These are phyloP conservation scores for Xanthorhoe spadicearia DNA, from an alignment of 2,888 invertebrate species.

Conservation along the genomic window DNA sequence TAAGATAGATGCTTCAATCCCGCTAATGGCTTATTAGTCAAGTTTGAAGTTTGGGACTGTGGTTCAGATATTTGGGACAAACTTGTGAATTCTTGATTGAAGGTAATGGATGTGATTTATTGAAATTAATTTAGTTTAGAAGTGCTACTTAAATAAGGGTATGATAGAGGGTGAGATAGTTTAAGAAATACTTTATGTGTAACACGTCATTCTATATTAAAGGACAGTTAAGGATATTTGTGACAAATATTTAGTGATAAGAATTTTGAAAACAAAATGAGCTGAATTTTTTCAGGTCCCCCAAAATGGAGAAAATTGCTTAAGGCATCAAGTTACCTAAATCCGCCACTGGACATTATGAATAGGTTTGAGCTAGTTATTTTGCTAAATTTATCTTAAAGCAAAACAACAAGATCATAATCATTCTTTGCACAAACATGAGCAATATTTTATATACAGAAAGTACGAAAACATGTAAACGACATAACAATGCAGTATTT, in stretches of 20 bases:
- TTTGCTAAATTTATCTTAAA: too few relatives aligned
- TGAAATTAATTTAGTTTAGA: constrained; percentile 23
- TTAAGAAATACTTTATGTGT: not conserved
- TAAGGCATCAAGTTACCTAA: too few relatives aligned
- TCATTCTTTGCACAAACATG: not conserved
- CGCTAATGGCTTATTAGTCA: constrained; percentile 64
- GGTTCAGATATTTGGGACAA: constrained; percentile 39
- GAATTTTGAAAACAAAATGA: too few relatives aligned
- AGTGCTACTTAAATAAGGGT: not conserved
- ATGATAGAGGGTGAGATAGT: not conserved
- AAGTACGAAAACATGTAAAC: constrained; percentile 26
- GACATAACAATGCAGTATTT: constrained; percentile 17
- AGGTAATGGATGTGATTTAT: constrained; percentile 37
- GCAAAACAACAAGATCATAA: not conserved
- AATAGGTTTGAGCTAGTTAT: too few relatives aligned
- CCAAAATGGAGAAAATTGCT: too few relatives aligned
- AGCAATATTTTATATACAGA: constrained; percentile 6
- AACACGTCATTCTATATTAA: too few relatives aligned
- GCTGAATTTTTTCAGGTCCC: too few relatives aligned
- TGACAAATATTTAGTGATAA: too few relatives aligned
- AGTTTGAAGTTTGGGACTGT: constrained; percentile 43
- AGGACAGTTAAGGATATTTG: too few relatives aligned
- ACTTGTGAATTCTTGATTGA: constrained; percentile 37
- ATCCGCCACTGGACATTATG: too few relatives aligned
- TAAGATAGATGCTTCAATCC: constrained; percentile 69